Evolutionary conservation across 2,888 invertebrate species (phyloP).

Genomic region (Sinodicranocentrus sp.): DNA sequence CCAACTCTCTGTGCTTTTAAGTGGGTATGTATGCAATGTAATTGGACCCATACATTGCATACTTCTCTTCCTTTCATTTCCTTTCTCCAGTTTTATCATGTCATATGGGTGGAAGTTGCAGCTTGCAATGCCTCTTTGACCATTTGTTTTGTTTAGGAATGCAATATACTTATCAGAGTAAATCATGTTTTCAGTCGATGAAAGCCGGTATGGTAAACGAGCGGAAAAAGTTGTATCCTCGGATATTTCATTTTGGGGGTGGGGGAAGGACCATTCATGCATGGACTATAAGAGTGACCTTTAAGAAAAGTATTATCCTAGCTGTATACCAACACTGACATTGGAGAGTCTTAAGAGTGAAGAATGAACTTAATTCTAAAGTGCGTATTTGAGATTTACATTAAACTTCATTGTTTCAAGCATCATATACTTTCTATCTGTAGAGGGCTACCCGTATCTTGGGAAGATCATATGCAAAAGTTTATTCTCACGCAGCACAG

Average conservation of each 20-base stretch:
- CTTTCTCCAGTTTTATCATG: slow-evolving; percentile 1
- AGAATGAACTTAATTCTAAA: slow-evolving; percentile 38
- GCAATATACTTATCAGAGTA: slow-evolving; percentile 62
- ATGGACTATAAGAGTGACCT: neutral
- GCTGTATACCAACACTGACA: neutral
- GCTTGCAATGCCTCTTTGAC: slow-evolving; percentile 29
- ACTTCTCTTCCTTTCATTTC: slow-evolving; percentile 16
- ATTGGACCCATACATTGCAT: slow-evolving; percentile 3
- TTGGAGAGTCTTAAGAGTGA: slow-evolving; percentile 3
- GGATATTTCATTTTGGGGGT: neutral
- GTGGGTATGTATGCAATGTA: neutral
- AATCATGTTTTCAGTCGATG: slow-evolving; percentile 58
- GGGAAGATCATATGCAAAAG: slow-evolving; percentile 62
- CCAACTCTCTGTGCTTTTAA: neutral
- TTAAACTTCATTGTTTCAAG: slow-evolving; percentile 53
- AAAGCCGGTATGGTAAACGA: slow-evolving; percentile 32
- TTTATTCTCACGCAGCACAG: slow-evolving; percentile 48
- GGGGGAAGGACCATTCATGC: no score
- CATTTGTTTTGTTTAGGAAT: slow-evolving; percentile 67
- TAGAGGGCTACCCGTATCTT: neutral
- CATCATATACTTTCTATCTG: neutral
- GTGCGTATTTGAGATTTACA: slow-evolving; percentile 49
- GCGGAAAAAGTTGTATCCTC: slow-evolving; percentile 19
- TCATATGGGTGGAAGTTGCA: slow-evolving; percentile 36
- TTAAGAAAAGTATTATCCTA: neutral